Base-by-base conservation (phyloP, 2,113 vertebrate genomes). In the Archocentrus centrarchus region DNA sequence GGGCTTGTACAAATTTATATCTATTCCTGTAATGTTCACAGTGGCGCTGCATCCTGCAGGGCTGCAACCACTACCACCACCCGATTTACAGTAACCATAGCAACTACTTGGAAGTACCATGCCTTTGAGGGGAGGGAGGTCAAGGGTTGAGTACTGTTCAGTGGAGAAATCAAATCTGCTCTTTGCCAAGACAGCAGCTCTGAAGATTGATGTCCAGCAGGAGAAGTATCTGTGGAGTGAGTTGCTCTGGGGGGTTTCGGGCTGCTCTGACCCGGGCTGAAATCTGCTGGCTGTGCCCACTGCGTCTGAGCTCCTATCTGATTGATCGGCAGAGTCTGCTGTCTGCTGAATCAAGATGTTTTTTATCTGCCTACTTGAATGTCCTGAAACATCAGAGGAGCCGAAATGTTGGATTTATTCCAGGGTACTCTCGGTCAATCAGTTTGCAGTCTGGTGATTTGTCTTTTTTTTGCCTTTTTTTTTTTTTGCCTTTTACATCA, bases 21-120 rank as follows among this genome's bases (percentile, higher is more conserved):
- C 73, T 81, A 63, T 81, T 78, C 75, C 86, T 86, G 47, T 85
- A 86, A 88, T 86, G 77, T 61, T 92, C 79, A 70, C 75, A 50
- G 86, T 32, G 5, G 77, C 62, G 84, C 86, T 59, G 81, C 80
- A 77, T 86, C 84, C 79, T 84, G 84, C 86, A 79, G 75, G 77
- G 86, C 85, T 75, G 79, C 77, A 75, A 87, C 57, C 18, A 60
- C 80, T 32, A 17, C 68, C n/a, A 62, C 70, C 78, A 39, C 37
- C 87, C 24, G 62, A 85, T 92, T 88, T 82, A 77, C 76, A 58
- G 94, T 94, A 90, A 93, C 94, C 93, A 95, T 94, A 91, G 94
- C 93, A 94, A 95, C 94, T 81, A 77, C 81, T 88, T 84, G 75
- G 89, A 84, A 86, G 87, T 60, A 64, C 80, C 32, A 39, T 85